Conservation (phyloP, 1,140 invertebrate species). For the Andrena cerasifolii region DNA sequence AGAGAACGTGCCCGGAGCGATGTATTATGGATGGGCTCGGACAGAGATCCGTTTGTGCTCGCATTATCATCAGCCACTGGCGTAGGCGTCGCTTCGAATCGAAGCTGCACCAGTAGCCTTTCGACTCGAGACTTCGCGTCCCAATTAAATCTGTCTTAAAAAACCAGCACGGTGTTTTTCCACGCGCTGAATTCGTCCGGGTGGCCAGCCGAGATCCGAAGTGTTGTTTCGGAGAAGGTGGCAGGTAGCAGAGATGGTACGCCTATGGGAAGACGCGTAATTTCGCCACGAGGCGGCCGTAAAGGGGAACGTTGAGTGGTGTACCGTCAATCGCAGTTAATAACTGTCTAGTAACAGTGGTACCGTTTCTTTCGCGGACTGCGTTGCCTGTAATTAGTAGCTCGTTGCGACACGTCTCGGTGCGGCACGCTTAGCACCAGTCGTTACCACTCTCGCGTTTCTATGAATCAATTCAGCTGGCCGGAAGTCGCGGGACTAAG, state of each 20-base stretch:
- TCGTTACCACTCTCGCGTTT: constrained; percentile 37
- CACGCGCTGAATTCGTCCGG: neutral
- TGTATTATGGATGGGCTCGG: constrained; percentile 63
- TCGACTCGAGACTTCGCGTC: neutral
- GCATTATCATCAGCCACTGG: constrained; percentile 60
- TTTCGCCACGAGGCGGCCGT: constrained; percentile 44
- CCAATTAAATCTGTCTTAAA: neutral
- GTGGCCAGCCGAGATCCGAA: neutral
- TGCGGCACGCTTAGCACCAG: neutral
- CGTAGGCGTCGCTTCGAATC: constrained; percentile 39
- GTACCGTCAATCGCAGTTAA: constrained; percentile 61
- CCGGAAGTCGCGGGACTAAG: neutral
- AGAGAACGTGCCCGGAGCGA: constrained; percentile 54
- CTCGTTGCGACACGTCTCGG: constrained; percentile 40
- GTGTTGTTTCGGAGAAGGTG: constrained; percentile 1
- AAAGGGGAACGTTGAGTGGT: constrained; percentile 52
- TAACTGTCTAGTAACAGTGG: constrained; percentile 60
- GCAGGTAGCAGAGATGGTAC: constrained; percentile 12
- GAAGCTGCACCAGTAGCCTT: constrained; percentile 9
- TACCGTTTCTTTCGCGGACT: constrained; percentile 51
- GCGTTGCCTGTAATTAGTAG: constrained; percentile 43
- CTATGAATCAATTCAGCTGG: neutral
- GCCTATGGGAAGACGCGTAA: constrained; percentile 45
- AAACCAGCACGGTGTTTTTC: neutral
- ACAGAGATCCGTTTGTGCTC: constrained; percentile 75